Evolutionary conservation across 1,140 invertebrate species (phyloP), one percentile per base, ranked within the genome.

Genomic region (Anastatus disparis): DNA sequence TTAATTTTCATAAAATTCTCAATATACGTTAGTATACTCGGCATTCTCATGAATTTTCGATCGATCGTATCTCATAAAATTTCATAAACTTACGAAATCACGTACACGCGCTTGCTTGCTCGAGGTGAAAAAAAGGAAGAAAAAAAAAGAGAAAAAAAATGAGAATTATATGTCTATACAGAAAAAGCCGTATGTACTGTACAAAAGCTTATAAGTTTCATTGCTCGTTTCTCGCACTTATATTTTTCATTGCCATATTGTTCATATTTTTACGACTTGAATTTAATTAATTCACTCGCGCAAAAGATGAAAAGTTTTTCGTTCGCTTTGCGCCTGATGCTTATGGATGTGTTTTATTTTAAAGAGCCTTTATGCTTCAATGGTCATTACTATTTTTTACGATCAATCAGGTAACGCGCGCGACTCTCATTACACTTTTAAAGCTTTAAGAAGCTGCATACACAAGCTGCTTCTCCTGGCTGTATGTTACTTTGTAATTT

Each of bases 321-420:
- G 4, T 35, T 35, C 10, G 31, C 10, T 31, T 26, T 53, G 48
- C n/a, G 17, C 48, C 27, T 38, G 20, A 1, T n/a, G 20, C 29
- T 35, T 17, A 27, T 38, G 10, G 27, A 12, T n/a, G n/a, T n/a
- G n/a, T n/a, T n/a, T n/a, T n/a, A n/a, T 13, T 38, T 12, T 52
- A n/a, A 26, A 13, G 13, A 40, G 50, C 52, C 26, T 29, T 53
- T n/a, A 24, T 52, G 29, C 50, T 27, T 35, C 35, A 35, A 56
- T 56, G 64, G 64, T 58, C 64, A 66, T 66, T 66, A 66, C 64
- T 22, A 44, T 58, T 66, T 35, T 66, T 66, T 66, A 66, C 64
- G 64, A 66, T 58, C 64, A 56, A 66, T 66, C 64, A 66, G n/a
- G n/a, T n/a, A n/a, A 26, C 22, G 38, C 48, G 10, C n/a, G 53